A percentile compares a stretch with the other conserved stretches of the same genome.
Evolutionary conservation across 2,797 vertebrate species (phyloP).

Genomic region (Takifugu rubripes): DNA sequence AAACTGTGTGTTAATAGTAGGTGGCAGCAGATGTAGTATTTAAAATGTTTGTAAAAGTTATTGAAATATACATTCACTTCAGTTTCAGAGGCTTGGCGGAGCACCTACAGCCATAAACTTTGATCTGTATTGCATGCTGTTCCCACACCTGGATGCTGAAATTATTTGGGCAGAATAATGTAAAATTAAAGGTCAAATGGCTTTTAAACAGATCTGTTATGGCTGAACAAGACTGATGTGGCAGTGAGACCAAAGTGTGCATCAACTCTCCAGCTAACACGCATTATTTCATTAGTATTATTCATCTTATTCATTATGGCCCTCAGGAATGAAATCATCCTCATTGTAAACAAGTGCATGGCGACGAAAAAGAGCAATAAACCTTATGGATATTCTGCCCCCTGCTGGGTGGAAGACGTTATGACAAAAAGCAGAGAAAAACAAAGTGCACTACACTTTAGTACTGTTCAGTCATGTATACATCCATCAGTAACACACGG

Average conservation of each 20-base stretch:
- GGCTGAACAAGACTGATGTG: constrained; percentile 12
- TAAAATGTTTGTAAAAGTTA: too few relatives aligned
- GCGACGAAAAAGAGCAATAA: background rate
- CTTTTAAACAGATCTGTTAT: constrained; percentile 25
- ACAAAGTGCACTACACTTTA: constrained; percentile 58
- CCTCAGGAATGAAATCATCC: constrained; percentile 38
- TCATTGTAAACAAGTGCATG: constrained; percentile 37
- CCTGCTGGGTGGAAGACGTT: constrained; percentile 36
- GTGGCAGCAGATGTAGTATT: too few relatives aligned
- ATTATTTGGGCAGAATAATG: constrained; percentile 3
- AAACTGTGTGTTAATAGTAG: too few relatives aligned
- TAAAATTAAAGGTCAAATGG: constrained; percentile 35
- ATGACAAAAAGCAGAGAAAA: constrained; percentile 1
- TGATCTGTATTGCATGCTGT: too few relatives aligned
- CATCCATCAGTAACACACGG: constrained; percentile 81
- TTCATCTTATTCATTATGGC: constrained; percentile 40
- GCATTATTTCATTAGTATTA: constrained; percentile 40
- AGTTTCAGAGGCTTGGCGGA: too few relatives aligned
- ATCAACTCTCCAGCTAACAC: constrained; percentile 17
- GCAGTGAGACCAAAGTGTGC: constrained; percentile 23
- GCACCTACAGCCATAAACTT: too few relatives aligned
- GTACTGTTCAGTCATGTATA: constrained; percentile 82
- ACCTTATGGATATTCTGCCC: constrained; percentile 24
- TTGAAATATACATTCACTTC: too few relatives aligned
- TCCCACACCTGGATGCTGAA: too few relatives aligned